Evolutionary conservation across 2,797 vertebrate genomes (phyloP).

Genomic region (Cossypha caffra): DNA sequence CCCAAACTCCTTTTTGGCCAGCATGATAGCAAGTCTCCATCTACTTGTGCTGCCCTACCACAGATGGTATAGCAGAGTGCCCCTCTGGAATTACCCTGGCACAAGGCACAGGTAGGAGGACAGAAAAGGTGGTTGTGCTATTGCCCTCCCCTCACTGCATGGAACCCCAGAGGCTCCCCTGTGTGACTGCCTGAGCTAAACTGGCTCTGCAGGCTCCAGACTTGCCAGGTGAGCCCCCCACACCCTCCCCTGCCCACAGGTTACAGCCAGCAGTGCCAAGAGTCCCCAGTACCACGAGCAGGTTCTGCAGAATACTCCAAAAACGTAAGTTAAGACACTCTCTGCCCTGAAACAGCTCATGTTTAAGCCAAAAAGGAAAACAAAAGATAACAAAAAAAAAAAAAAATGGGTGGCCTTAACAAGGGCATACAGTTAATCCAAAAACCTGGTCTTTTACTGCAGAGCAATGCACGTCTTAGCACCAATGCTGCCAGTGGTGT

Average conservation of each 20-base stretch:
- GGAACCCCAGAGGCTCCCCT: neutral
- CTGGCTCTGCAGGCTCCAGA: neutral
- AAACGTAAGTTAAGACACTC: neutral
- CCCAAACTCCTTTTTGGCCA: neutral
- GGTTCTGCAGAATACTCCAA: neutral
- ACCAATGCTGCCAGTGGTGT: neutral
- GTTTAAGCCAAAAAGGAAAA: neutral
- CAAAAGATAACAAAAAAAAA: neutral
- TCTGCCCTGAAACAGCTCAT: neutral
- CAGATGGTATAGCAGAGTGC: neutral
- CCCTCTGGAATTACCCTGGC: neutral
- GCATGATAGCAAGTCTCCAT: neutral
- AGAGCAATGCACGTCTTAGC: neutral
- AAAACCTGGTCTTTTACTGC: neutral
- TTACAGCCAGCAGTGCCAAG: neutral
- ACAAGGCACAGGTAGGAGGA: neutral
- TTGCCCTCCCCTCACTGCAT: rapidly evolving
- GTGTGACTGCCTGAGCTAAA: neutral
- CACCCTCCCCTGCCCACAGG: neutral
- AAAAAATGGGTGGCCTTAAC: neutral
- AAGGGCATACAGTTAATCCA: neutral
- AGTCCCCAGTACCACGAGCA: neutral
- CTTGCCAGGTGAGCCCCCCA: rapidly evolving
- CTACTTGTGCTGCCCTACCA: neutral
- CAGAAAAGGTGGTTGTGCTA: neutral